A percentile compares a stretch with the other conserved stretches of the same genome.
Conservation (phyloP, 2,888 invertebrate genomes). For the Carpatolechia fugitivella region DNA sequence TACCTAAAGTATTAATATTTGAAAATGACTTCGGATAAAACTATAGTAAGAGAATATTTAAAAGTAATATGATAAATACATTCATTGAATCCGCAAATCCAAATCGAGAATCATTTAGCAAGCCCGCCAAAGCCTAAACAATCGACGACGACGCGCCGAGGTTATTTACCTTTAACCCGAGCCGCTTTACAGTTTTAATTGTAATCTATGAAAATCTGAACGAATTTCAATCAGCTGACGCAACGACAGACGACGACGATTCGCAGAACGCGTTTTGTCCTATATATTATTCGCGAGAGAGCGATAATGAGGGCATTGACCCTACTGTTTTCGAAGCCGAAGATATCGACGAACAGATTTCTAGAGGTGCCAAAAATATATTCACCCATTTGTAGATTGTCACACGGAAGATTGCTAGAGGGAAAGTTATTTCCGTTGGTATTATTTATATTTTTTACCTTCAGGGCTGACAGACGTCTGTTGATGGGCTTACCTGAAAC, state of each 20-base stretch:
- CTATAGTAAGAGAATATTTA: too few species aligned
- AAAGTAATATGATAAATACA: too few species aligned
- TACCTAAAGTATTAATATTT: too few species aligned
- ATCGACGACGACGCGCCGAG: conserved; percentile 14
- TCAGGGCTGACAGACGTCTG: conserved; percentile 13
- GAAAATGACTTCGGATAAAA: too few species aligned
- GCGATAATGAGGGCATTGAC: conserved; percentile 67
- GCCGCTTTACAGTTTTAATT: conserved; percentile 21
- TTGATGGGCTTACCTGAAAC: conserved; percentile 41
- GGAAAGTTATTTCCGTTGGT: conserved; percentile 30
- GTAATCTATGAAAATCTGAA: conserved; percentile 21
- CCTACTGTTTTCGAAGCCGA: conserved; percentile 50
- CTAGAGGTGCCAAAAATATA: conserved; percentile 40
- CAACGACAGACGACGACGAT: conserved; percentile 47
- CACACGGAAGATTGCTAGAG: conserved; percentile 29
- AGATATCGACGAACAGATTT: conserved; percentile 30
- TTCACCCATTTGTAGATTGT: conserved; percentile 36
- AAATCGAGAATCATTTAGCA: conserved; percentile 2
- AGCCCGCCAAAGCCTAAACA: conserved; percentile 10
- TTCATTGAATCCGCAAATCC: too few species aligned
- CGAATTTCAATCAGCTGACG: conserved; percentile 35
- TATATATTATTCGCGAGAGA: conserved; percentile 69
- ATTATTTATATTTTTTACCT: conserved; percentile 23
- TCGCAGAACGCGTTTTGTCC: conserved; percentile 56
- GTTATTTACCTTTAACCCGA: conserved; percentile 44